Percentiles rank a stretch among this genome's conserved stretches.
phyloP scores from a whole-genome alignment of 2,888 invertebrate species.

The Temnothorax unifasciatus region DNA sequence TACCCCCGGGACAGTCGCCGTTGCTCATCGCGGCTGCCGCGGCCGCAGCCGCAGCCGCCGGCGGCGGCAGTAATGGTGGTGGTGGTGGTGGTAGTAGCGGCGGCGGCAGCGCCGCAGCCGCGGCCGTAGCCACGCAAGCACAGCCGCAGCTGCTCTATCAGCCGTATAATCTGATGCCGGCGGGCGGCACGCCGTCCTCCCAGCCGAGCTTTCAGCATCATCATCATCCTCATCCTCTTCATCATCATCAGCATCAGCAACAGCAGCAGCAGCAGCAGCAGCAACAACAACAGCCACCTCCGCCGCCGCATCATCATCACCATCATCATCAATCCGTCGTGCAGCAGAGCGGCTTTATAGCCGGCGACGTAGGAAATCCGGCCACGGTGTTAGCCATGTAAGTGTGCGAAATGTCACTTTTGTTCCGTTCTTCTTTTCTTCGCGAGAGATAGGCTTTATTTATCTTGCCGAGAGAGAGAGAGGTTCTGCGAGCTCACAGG shows the following conservation, averaged over 20 bases:
- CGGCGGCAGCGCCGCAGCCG: constrained; percentile 52
- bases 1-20: constrained; percentile 81
- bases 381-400: constrained; percentile 77
- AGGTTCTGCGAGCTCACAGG: not conserved
- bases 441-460: not conserved
- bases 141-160: constrained; percentile 84
- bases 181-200: constrained; percentile 78
- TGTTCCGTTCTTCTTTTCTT: not conserved
- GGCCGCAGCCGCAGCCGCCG: constrained; percentile 76
- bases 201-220: constrained; percentile 77
- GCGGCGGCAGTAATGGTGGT: constrained; percentile 19
- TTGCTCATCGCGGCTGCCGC: constrained; percentile 75
- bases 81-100: not conserved
- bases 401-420: constrained; percentile 65
- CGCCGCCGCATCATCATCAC: constrained; percentile 67
- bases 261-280: constrained; percentile 37
- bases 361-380: constrained; percentile 73
- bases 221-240: constrained; percentile 67
- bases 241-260: constrained; percentile 65
- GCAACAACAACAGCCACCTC: constrained; percentile 23
- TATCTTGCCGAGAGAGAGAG: not conserved
- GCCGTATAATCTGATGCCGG: constrained; percentile 84
- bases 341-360: constrained; percentile 76
- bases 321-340: constrained; percentile 71
- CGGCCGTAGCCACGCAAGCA: constrained; percentile 67